Conservation (phyloP, 2,113 vertebrate species). For the Zootoca vivipara region DNA sequence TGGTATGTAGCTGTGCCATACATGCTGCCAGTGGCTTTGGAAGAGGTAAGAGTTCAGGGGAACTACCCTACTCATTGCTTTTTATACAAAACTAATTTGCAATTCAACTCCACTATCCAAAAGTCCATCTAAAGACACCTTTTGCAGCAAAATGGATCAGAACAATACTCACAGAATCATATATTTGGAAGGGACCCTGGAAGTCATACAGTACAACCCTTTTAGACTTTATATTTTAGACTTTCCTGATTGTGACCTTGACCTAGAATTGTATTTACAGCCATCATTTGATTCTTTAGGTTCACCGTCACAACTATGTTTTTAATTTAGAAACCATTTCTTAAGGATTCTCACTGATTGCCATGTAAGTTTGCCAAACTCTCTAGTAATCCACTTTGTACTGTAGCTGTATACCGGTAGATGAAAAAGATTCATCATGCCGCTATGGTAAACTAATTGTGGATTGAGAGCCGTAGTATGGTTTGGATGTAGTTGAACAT, state of each 20-base stretch:
- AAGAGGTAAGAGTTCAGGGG: not conserved
- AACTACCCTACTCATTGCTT: not conserved
- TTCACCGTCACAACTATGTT: not conserved
- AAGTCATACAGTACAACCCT: too few relatives aligned
- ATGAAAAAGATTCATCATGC: not conserved
- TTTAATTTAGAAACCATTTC: not conserved
- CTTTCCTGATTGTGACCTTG: not conserved
- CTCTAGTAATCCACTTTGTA: not conserved
- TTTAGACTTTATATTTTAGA: fast-evolving
- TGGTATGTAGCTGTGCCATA: not conserved
- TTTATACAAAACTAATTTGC: not conserved
- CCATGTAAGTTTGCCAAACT: not conserved
- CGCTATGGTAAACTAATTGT: not conserved
- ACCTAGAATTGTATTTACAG: not conserved
- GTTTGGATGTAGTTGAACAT: not conserved
- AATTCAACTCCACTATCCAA: not conserved
- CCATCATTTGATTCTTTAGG: not conserved
- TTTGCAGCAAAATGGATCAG: not conserved
- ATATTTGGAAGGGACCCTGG: not conserved
- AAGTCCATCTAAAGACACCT: not conserved
- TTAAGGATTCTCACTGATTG: not conserved
- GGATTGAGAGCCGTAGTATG: not conserved
- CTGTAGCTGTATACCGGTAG: not conserved
- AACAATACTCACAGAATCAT: not conserved
- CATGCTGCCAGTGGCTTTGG: not conserved